Evolutionary conservation across 2,797 vertebrate genomes (phyloP).

Genomic region (Siniperca scherzeri): DNA sequence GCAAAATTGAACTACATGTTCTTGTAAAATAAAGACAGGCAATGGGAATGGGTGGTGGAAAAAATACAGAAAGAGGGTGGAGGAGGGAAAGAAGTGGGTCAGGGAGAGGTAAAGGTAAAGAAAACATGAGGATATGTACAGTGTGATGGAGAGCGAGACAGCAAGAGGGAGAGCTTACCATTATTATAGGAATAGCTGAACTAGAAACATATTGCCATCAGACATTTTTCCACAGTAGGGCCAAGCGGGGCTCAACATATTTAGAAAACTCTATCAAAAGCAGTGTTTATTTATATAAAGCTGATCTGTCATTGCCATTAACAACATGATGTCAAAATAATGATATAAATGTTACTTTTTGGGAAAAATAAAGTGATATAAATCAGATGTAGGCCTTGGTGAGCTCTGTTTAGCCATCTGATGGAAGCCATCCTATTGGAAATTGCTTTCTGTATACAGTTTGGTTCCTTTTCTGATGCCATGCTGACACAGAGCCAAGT

Average conservation of each 20-base stretch:
- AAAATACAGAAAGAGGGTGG: slow-evolving; percentile 18
- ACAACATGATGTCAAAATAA: slow-evolving; percentile 48
- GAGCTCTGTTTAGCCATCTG: slow-evolving; percentile 37
- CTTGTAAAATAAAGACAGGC: slow-evolving; percentile 63
- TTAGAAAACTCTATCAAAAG: slow-evolving; percentile 34
- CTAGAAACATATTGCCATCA: slow-evolving; percentile 33
- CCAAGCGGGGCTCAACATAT: slow-evolving; percentile 5
- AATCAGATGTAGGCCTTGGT: slow-evolving; percentile 42
- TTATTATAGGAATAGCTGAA: slow-evolving; percentile 3
- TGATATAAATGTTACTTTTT: slow-evolving; percentile 33
- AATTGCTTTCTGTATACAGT: slow-evolving; percentile 54
- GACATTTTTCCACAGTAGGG: slow-evolving; percentile 40
- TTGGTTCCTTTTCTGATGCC: slow-evolving; percentile 71
- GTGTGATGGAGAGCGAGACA: not conserved
- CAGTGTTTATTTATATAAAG: slow-evolving; percentile 42
- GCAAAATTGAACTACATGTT: slow-evolving; percentile 66
- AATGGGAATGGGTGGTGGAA: slow-evolving; percentile 38
- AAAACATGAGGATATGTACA: slow-evolving; percentile 25
- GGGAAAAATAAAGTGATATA: not conserved
- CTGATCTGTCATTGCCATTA: slow-evolving; percentile 39
- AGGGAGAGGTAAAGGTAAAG: slow-evolving; percentile 57
- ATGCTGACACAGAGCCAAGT: slow-evolving; percentile 76
- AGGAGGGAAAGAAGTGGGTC: slow-evolving; percentile 26
- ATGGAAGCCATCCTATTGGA: slow-evolving; percentile 54
- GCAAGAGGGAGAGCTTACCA: not conserved